Evolutionary conservation across 2,888 invertebrate genomes (phyloP), one percentile per base, ranked within the genome.

Genomic region (Lasius fuliginosus): DNA sequence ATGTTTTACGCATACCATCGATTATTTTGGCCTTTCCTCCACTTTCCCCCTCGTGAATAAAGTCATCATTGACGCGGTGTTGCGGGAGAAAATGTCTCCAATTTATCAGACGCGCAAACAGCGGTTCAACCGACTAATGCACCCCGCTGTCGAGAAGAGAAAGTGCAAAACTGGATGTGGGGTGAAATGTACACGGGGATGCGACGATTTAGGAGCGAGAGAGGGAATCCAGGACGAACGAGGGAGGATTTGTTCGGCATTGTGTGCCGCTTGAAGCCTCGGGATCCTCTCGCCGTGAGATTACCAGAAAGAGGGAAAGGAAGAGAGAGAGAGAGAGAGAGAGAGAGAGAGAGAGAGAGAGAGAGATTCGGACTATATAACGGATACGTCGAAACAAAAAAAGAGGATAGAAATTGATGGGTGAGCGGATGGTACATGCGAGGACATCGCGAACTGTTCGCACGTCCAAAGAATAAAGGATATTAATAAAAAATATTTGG

Each of bases 201-300:
- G 2, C n/a, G 53, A 53, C 53, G 27, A 53, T 15, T 69, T 23
- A 36, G 33, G 69, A 40, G 30, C 15, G 69, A 30, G 69, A 58
- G 15, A 58, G 69, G 11, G 42, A 58, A 79, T 69, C 56, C 69
- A 30, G 56, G 23, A 58, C 79, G 71, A 71, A 79, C 42, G 79
- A 79, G 79, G 79, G 23, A 69, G 71, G 79, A 79, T 79, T 71
- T 79, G 79, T 71, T 58, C 79, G 71, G 58, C 71, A 79, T 79
- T 71, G 79, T 71, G 79, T 79, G 58, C 58, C 58, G 71, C 58
- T 79, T 79, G 79, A 79, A 79, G 79, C 58, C 69, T 58, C 71
- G 33, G 18, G 58, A 79, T 71, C 71, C 79, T 79, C 42, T 71
- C 58, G 58, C n/a, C 58, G 42, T 33, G 71, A 79, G 71, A 79